Conservation (phyloP, 2,888 invertebrate genomes). For the Drosophila bunnanda region DNA sequence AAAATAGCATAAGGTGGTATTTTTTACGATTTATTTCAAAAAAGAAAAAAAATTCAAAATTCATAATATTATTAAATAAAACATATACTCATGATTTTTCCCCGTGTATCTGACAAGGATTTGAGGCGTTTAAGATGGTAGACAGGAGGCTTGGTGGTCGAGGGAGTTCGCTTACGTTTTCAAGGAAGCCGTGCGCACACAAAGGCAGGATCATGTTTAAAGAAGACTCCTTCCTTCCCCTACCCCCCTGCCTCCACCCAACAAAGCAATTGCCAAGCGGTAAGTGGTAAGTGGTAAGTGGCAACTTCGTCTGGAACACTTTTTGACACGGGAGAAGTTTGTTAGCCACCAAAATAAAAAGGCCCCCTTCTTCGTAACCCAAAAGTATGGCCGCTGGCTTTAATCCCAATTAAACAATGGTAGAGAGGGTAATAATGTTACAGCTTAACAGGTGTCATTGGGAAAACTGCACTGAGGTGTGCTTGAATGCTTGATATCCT, state of each 20-base stretch:
- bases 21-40: too few species aligned
- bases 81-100: not conserved
- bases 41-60: too few species aligned
- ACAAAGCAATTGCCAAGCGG: slow-evolving; percentile 28
- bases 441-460: slow-evolving; percentile 1
- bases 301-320: slow-evolving; percentile 20
- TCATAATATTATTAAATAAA: too few species aligned
- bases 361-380: not conserved
- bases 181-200: slow-evolving; percentile 19
- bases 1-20: too few species aligned
- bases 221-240: slow-evolving; percentile 2
- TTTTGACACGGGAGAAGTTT: slow-evolving; percentile 31
- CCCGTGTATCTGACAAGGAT: not conserved
- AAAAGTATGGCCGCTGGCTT: slow-evolving; percentile 13
- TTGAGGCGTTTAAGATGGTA: not conserved
- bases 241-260: not conserved
- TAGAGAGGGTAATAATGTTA: not conserved
- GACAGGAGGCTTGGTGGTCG: slow-evolving; percentile 2
- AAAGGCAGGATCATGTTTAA: slow-evolving; percentile 34
- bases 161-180: slow-evolving; percentile 12
- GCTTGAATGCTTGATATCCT: not conserved
- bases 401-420: slow-evolving; percentile 18
- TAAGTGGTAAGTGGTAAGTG: slow-evolving; percentile 33
- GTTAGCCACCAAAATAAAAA: not conserved
- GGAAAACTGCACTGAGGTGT: slow-evolving; percentile 1